Percentiles rank a stretch among this genome's conserved stretches.
Evolutionary conservation across 1,140 invertebrate species (phyloP).

Genomic region (Zaprionus inermis): DNA sequence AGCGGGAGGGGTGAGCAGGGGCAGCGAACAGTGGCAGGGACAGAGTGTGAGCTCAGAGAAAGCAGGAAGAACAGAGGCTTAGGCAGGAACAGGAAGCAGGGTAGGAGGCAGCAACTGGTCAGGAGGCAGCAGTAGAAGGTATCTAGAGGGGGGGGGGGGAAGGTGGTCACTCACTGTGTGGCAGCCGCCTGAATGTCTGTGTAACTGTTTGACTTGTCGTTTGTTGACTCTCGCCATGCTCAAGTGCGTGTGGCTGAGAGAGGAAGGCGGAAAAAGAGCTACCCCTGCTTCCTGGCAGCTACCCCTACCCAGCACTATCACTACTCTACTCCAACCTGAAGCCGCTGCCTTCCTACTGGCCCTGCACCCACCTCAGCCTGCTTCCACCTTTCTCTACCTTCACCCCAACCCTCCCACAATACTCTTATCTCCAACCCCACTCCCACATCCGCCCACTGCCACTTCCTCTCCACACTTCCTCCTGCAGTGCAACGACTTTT

Average conservation of each 20-base stretch:
- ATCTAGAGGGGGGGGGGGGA: not conserved
- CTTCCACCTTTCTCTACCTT: not conserved
- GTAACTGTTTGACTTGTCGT: constrained; percentile 40
- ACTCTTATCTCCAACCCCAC: no score
- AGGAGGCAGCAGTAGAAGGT: not conserved
- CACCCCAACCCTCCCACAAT: not conserved
- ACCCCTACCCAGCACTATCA: not conserved
- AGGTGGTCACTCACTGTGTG: not conserved
- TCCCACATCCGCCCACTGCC: not conserved
- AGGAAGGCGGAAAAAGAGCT: not conserved
- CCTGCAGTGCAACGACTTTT: constrained; percentile 51
- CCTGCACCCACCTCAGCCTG: not conserved
- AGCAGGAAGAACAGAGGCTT: not conserved
- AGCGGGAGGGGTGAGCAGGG: not conserved
- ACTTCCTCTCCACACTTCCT: not conserved
- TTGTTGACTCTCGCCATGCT: constrained; percentile 12
- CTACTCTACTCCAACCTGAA: not conserved
- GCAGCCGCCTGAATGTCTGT: constrained; percentile 22
- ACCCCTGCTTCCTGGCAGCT: not conserved
- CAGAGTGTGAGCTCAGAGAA: not conserved
- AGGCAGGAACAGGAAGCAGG: not conserved
- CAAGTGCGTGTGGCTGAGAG: constrained; percentile 34
- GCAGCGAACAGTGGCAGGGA: not conserved
- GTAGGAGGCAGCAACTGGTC: no score
- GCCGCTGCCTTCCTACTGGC: not conserved